Evolutionary conservation across 2,888 invertebrate species (phyloP).

Genomic region (Macaria liturata): DNA sequence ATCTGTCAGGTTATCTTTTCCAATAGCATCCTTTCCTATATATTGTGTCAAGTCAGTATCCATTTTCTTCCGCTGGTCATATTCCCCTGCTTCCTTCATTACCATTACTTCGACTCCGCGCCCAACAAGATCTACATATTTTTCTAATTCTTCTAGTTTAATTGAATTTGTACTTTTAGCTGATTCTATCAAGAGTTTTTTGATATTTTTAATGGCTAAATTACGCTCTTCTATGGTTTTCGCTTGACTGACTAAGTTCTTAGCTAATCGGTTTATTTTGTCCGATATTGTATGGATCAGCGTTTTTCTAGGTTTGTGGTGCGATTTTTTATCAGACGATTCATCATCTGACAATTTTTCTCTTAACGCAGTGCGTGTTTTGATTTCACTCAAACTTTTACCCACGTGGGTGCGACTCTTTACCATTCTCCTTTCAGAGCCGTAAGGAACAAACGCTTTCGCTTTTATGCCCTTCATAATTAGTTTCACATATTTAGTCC

Average conservation of each 20-base stretch:
- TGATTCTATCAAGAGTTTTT: constrained; percentile 19
- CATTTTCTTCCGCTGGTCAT: no score
- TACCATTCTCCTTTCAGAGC: background rate
- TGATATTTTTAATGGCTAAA: constrained; percentile 36
- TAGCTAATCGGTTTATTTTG: constrained; percentile 47
- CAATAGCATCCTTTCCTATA: no score
- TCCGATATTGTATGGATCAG: background rate
- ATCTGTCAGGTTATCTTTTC: background rate
- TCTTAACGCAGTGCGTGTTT: no score
- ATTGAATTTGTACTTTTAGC: constrained; percentile 20
- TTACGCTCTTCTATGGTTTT: constrained; percentile 41
- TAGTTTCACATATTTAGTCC: constrained; percentile 50
- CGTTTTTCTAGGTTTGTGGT: no score
- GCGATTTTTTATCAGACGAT: no score
- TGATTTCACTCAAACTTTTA: no score
- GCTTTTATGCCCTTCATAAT: constrained; percentile 59
- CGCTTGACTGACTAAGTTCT: constrained; percentile 36
- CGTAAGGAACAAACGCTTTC: constrained; percentile 30
- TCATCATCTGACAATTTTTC: no score
- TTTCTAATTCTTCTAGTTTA: constrained; percentile 40
- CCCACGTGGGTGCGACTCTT: background rate
- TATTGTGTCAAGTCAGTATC: no score
- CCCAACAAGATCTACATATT: constrained; percentile 42
- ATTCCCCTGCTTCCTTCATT: constrained; percentile 15
- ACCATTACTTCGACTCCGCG: constrained; percentile 27